Evolutionary conservation across 2,113 vertebrate species (phyloP).

Genomic region (Ammodytes dubius): DNA sequence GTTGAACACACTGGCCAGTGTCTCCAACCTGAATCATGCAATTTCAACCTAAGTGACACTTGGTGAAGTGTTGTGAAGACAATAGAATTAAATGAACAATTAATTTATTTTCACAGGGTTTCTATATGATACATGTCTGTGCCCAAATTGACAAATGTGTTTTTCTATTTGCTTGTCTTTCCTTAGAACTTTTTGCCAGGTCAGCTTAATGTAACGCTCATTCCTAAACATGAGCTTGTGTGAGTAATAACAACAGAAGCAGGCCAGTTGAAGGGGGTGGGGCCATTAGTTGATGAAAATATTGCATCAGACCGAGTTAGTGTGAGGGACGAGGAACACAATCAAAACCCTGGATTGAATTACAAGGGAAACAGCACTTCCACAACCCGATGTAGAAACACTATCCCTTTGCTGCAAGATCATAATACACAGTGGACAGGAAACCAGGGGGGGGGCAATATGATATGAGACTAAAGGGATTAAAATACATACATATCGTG

Average conservation of each 20-base stretch:
- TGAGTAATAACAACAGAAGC: slow-evolving; percentile 8
- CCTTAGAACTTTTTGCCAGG: slow-evolving; percentile 10
- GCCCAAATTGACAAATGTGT: not conserved
- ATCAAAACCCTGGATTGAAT: slow-evolving; percentile 12
- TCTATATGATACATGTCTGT: not conserved
- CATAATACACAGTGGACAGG: not conserved
- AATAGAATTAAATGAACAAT: not conserved
- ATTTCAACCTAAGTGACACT: too few species aligned
- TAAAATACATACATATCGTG: not conserved
- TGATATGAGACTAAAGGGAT: not conserved
- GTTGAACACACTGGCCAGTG: not conserved
- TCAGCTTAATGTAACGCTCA: slow-evolving; percentile 10
- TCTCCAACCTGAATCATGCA: not conserved
- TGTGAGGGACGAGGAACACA: slow-evolving; percentile 7
- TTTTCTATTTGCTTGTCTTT: not conserved
- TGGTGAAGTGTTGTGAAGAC: not conserved
- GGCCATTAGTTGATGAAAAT: slow-evolving; percentile 38
- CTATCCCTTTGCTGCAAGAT: not conserved
- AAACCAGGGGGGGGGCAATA: not conserved
- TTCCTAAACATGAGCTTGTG: not conserved
- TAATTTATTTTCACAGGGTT: not conserved
- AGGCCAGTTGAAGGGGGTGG: slow-evolving; percentile 28
- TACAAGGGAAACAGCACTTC: not conserved
- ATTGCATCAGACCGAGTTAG: slow-evolving; percentile 35
- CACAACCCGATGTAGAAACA: slow-evolving; percentile 6